Conservation (phyloP, 2,113 vertebrate species). For the Symphodus melops region DNA sequence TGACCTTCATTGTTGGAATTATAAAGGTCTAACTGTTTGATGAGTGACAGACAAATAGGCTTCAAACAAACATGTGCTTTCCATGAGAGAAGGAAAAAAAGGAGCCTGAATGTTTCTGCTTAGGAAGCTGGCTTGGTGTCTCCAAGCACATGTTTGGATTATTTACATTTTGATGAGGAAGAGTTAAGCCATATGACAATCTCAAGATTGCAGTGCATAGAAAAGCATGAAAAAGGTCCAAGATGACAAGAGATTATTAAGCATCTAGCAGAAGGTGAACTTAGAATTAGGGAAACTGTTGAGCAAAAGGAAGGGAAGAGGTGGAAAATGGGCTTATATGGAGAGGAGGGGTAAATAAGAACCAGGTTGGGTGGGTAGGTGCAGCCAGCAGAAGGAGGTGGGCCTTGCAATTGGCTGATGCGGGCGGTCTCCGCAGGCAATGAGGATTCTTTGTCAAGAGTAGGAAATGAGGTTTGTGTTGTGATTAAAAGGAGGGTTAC, state of each 20-base stretch:
- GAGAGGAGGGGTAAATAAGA: constrained; percentile 38
- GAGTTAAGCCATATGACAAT: constrained; percentile 1
- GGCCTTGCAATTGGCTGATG: constrained; percentile 67
- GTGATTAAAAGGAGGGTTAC: constrained; percentile 82
- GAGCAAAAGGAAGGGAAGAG: constrained; percentile 34
- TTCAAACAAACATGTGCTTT: constrained; percentile 17
- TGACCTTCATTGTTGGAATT: constrained; percentile 8
- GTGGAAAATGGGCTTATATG: constrained; percentile 68
- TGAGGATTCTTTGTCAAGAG: constrained; percentile 78
- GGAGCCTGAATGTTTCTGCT: constrained; percentile 20
- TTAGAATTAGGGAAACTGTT: constrained; percentile 9
- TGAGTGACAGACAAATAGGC: constrained; percentile 17
- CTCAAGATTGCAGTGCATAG: neutral
- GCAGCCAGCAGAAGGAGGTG: constrained; percentile 56
- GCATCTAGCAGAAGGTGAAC: neutral
- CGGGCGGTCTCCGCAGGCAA: constrained; percentile 75
- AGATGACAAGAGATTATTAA: neutral
- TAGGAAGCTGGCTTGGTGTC: constrained; percentile 6
- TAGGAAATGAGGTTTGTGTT: constrained; percentile 84
- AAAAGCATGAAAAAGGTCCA: neutral
- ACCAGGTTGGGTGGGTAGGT: constrained; percentile 43
- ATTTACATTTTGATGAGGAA: constrained; percentile 2
- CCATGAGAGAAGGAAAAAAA: constrained; percentile 34
- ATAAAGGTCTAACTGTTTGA: constrained; percentile 16
- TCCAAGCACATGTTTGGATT: constrained; percentile 2